These are phyloP conservation scores for Otolemur garnettii DNA, from an alignment of 2,113 vertebrate species.

Conservation along the genomic window DNA sequence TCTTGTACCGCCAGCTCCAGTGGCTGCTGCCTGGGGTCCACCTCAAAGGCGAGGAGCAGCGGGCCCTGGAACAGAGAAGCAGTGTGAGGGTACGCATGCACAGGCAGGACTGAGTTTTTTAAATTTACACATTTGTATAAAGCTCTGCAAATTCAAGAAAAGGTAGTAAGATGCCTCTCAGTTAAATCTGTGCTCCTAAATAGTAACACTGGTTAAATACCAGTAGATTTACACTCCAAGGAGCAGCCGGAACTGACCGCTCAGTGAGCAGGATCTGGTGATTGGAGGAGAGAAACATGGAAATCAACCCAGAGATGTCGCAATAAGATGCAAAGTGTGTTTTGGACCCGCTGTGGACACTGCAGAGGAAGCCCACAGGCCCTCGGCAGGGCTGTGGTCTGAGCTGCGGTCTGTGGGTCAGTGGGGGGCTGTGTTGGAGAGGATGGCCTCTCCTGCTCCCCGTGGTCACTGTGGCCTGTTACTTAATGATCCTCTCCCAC, in stretches of 20 bases:
- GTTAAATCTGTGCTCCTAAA: background rate
- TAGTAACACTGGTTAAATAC: fast-evolving
- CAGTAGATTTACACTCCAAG: fast-evolving
- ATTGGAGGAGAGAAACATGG: fast-evolving
- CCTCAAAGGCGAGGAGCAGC: conserved; percentile 90
- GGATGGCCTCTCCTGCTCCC: too few species aligned
- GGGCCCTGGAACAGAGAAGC: conserved; percentile 86
- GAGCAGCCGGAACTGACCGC: fast-evolving
- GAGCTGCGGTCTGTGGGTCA: fast-evolving
- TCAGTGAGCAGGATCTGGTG: fast-evolving
- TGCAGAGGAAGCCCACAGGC: background rate
- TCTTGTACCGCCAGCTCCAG: conserved; percentile 90
- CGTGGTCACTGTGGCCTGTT: too few species aligned
- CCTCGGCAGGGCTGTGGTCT: background rate
- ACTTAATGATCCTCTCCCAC: background rate
- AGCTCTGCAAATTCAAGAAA: background rate
- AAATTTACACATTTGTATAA: fast-evolving
- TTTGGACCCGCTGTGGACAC: fast-evolving
- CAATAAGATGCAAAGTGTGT: fast-evolving
- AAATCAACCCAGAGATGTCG: background rate
- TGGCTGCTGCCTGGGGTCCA: conserved; percentile 87
- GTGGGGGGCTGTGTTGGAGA: too few species aligned
- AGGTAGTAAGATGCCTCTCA: fast-evolving
- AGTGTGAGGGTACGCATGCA: fast-evolving
- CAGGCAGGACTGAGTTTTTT: background rate